Evolutionary conservation across 2,113 vertebrate genomes (phyloP).

Genomic region (Poeciliopsis retropinna): DNA sequence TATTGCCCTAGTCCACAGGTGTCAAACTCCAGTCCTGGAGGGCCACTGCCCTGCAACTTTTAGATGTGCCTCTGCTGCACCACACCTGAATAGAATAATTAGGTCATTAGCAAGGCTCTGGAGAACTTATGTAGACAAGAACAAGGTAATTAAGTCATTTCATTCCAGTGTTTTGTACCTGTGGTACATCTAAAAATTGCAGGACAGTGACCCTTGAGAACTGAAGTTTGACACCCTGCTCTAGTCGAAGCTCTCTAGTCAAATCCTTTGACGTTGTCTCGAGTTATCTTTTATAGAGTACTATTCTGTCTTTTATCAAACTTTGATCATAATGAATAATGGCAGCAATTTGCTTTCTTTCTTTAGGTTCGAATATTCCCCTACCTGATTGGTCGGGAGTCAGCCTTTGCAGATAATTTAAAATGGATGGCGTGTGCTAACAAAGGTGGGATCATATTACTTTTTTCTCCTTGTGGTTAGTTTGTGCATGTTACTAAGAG

Average conservation of each 20-base stretch:
- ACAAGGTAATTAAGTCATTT: no score
- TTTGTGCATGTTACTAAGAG: constrained; percentile 31
- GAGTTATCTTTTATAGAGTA: constrained; percentile 56
- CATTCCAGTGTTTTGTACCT: no score
- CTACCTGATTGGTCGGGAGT: constrained; percentile 90
- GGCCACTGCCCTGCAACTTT: no score
- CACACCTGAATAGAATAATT: no score
- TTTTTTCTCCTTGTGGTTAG: constrained; percentile 25
- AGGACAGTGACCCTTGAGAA: no score
- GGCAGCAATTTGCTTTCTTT: constrained; percentile 56
- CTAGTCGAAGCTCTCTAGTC: constrained; percentile 52
- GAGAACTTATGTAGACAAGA: no score
- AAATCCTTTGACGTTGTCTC: constrained; percentile 14
- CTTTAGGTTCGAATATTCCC: constrained; percentile 82
- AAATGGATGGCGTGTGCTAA: constrained; percentile 99
- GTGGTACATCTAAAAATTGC: no score
- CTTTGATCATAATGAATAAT: constrained; percentile 75
- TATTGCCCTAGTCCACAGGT: constrained; percentile 32
- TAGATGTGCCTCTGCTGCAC: no score
- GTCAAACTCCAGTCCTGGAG: no score
- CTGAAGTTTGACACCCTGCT: not conserved
- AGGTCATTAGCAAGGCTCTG: no score
- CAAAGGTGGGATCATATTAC: constrained; percentile 85
- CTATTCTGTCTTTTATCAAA: constrained; percentile 40
- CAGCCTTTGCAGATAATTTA: constrained; percentile 96